Evolutionary conservation across 2,888 invertebrate genomes (phyloP), one percentile per base, ranked within the genome.

Genomic region (Agrypnus murinus): DNA sequence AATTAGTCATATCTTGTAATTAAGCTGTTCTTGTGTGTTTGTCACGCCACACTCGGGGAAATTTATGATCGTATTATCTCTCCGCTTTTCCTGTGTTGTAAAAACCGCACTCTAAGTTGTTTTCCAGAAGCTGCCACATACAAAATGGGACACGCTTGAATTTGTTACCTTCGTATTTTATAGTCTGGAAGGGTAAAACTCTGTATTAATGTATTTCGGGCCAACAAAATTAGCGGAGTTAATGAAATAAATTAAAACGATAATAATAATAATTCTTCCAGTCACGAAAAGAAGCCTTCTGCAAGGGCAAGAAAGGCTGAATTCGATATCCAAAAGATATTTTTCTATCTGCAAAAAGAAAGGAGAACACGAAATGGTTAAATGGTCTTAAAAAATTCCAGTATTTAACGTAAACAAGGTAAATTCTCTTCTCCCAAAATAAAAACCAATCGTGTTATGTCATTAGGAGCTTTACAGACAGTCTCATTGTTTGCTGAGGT

Each of bases 381-480:
- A 5, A 25, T 25, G 25, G 25, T 25, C 25, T 2, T 25, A 25
- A 25, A 25, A 25, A 25, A 25, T 25, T 45, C 12, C 15, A 45
- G 45, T 14, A 12, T 8, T 12, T 8, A 15, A 46, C 60, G 36
- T 58, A 60, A 45, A 60, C 45, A 60, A 45, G 15, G 60, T 32
- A 34, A 19, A 19, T 12, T 19, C 50, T 31, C 50, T 43, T 19
- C 25, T 55, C 59, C 7, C 4, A 8, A 45, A 15, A 55, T 55
- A 36, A 55, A 58, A 60, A 60, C 60, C 63, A 38, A 63, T 63
- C 43, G 63, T 38, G 67, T 67, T 15, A 73, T 74, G 66, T 74
- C 75, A 74, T 74, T 77, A 77, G 64, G 69, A 69, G 67, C 69
- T 73, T 75, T 72, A 69, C 73, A 64, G 69, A 55, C 55, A 55